A percentile compares a stretch with the other conserved stretches of the same genome.
Evolutionary conservation across 2,113 vertebrate genomes (phyloP).

Genomic region (Gulo gulo): DNA sequence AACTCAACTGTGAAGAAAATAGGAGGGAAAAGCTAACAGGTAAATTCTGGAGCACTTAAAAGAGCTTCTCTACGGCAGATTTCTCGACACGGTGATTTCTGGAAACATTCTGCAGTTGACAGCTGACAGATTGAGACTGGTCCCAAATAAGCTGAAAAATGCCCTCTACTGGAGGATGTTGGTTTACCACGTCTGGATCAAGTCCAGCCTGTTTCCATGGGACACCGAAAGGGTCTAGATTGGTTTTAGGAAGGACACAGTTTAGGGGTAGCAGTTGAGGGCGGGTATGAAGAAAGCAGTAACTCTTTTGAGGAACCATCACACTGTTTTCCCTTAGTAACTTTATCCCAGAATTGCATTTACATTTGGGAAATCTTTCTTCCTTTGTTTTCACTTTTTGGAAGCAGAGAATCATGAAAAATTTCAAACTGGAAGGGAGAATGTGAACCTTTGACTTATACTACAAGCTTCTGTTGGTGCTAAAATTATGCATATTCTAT

Average conservation of each 20-base stretch:
- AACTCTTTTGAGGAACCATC: neutral
- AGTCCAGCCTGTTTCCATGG: neutral
- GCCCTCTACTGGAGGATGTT: neutral
- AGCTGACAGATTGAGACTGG: neutral
- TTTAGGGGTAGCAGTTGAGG: neutral
- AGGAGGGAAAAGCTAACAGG: neutral
- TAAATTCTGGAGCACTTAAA: neutral
- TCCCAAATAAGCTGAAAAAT: neutral
- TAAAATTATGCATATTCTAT: neutral
- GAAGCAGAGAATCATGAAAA: neutral
- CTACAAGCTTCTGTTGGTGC: neutral
- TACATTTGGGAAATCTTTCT: conserved; percentile 4
- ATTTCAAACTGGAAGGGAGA: neutral
- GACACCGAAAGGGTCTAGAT: neutral
- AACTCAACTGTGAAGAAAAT: neutral
- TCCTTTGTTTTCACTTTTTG: conserved; percentile 30
- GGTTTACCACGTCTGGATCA: neutral
- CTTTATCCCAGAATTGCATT: neutral
- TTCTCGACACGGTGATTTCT: neutral
- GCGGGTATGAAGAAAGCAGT: neutral
- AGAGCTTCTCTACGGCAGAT: neutral
- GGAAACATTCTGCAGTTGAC: neutral
- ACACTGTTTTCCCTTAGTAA: neutral
- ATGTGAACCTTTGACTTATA: neutral
- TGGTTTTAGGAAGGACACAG: neutral